Percentiles rank a stretch among this genome's conserved stretches.
Conservation (phyloP, 2,888 invertebrate genomes). For the Tubulanus polymorphus region DNA sequence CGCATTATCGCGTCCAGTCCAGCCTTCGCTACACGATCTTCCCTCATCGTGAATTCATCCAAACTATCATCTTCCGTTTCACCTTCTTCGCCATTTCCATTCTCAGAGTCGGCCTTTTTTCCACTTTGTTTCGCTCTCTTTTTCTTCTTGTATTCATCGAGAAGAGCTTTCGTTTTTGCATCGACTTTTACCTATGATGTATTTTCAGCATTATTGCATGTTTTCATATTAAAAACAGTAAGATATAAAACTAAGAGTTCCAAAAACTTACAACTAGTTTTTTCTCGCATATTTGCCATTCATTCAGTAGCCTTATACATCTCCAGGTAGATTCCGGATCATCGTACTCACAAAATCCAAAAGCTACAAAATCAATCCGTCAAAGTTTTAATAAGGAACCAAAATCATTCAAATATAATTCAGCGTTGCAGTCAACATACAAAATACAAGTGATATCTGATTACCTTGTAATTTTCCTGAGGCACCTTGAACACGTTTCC, state of each 20-base stretch:
- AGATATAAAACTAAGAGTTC: background rate
- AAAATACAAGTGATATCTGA: too few relatives aligned
- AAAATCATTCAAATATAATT: too few relatives aligned
- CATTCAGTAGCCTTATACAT: slow-evolving; percentile 84
- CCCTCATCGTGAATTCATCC: slow-evolving; percentile 58
- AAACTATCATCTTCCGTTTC: slow-evolving; percentile 50
- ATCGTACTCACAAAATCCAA: slow-evolving; percentile 97
- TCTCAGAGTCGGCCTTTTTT: slow-evolving; percentile 8
- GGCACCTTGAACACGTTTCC: slow-evolving; percentile 89
- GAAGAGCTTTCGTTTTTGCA: slow-evolving; percentile 89
- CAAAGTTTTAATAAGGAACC: too few relatives aligned
- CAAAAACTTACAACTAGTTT: slow-evolving; percentile 72
- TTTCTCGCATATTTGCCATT: slow-evolving; percentile 87
- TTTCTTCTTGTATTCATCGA: slow-evolving; percentile 79
- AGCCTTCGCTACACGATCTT: slow-evolving; percentile 71
- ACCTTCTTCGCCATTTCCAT: background rate
- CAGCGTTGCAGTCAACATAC: too few relatives aligned
- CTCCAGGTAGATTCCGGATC: slow-evolving; percentile 92
- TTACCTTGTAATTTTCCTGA: slow-evolving; percentile 60
- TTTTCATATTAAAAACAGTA: background rate
- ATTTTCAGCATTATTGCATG: background rate
- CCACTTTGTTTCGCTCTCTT: slow-evolving; percentile 16
- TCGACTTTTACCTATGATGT: slow-evolving; percentile 70
- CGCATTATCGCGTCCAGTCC: slow-evolving; percentile 75
- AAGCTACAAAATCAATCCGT: too few relatives aligned